Conservation (phyloP, 2,888 invertebrate genomes). For the Zelleria hepariella region DNA sequence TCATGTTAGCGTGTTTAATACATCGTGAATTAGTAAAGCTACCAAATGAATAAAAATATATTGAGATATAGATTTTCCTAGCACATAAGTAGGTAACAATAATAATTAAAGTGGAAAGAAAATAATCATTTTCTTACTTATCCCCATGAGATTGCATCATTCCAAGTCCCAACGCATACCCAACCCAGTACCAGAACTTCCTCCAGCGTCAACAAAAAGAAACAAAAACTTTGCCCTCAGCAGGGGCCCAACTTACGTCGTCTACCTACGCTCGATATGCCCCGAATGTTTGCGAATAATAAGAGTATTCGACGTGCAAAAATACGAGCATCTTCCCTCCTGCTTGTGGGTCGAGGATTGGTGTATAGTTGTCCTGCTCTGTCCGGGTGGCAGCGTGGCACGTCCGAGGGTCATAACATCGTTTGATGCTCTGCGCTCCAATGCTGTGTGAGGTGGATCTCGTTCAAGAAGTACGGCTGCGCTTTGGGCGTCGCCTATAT, state of each 20-base stretch:
- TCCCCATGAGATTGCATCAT: too few relatives aligned
- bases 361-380: constrained; percentile 31
- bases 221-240: constrained; percentile 6
- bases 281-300: constrained; percentile 51
- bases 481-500: constrained; percentile 70
- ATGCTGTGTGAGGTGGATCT: constrained; percentile 62
- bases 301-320: constrained; percentile 55
- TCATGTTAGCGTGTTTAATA: too few relatives aligned
- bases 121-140: too few relatives aligned
- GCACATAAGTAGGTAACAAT: too few relatives aligned
- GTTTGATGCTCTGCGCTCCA: constrained; percentile 74
- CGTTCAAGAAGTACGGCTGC: constrained; percentile 68
- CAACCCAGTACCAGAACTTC: neutral
- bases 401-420: constrained; percentile 68
- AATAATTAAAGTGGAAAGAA: too few relatives aligned
- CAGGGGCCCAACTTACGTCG: neutral
- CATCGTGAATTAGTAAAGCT: too few relatives aligned
- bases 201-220: neutral
- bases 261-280: constrained; percentile 24
- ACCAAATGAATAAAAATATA: too few relatives aligned
- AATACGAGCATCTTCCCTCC: constrained; percentile 31
- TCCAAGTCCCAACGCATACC: too few relatives aligned
- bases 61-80: too few relatives aligned
- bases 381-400: constrained; percentile 49
- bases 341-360: constrained; percentile 30